Evolutionary conservation across 2,113 vertebrate species (phyloP).

Genomic region (Scatophagus argus): DNA sequence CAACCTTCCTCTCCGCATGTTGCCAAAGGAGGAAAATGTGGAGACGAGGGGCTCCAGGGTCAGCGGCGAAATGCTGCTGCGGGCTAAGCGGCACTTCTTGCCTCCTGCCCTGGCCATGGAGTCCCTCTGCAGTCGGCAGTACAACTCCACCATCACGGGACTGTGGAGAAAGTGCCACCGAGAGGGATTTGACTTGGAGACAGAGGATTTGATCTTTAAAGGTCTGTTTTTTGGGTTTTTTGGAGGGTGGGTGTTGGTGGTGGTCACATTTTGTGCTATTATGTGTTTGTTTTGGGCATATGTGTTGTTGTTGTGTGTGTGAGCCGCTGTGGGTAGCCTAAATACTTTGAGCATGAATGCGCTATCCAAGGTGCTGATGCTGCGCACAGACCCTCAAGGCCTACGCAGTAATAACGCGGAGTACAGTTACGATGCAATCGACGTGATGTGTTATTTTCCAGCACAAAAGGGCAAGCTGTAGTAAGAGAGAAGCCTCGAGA

Average conservation of each 20-base stretch:
- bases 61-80: slow-evolving; percentile 66
- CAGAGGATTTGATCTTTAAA: slow-evolving; percentile 91
- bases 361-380: slow-evolving; percentile 84
- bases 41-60: slow-evolving; percentile 62
- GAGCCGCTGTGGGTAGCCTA: slow-evolving; percentile 16
- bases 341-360: slow-evolving; percentile 61
- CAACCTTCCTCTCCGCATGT: slow-evolving; percentile 90
- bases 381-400: slow-evolving; percentile 66
- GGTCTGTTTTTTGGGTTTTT: slow-evolving; percentile 76
- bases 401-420: slow-evolving; percentile 62
- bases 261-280: slow-evolving; percentile 9
- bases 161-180: slow-evolving; percentile 92
- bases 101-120: slow-evolving; percentile 86
- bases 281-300: slow-evolving; percentile 40
- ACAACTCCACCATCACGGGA: slow-evolving; percentile 91
- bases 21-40: slow-evolving; percentile 76
- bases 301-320: slow-evolving; percentile 19
- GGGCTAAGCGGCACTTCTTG: slow-evolving; percentile 81
- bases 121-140: slow-evolving; percentile 90
- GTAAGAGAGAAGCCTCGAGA: slow-evolving; percentile 62
- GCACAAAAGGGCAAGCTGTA: slow-evolving; percentile 56
- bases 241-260: too few relatives aligned
- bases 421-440: slow-evolving; percentile 55
- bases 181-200: slow-evolving; percentile 89
- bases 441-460: slow-evolving; percentile 47